Evolutionary conservation across 2,888 invertebrate genomes (phyloP), one percentile per base, ranked within the genome.

Genomic region (Hoplodrina blanda): DNA sequence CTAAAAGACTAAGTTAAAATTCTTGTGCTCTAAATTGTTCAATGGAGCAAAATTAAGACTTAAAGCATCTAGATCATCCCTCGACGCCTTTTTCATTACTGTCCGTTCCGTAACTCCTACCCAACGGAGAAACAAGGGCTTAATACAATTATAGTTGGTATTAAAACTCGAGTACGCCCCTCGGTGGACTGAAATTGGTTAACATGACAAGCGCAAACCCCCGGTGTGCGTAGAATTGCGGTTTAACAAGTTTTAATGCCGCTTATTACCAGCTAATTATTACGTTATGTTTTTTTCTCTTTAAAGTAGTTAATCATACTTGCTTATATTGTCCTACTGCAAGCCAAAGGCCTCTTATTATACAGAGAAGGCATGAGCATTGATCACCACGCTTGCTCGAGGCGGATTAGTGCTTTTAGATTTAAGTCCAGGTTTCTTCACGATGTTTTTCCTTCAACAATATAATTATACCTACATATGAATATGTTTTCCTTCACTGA

Each of bases 131-230:
- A 71, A 46, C 55, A 50, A 53, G 72, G 50, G 25, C 25, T 37
- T 73, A 77, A 73, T 77, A 50, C 4, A 56, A 44, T 73, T 73
- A 78, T 50, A 77, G 57, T 73, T 61, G 10, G 15, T 73, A 71
- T 73, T 78, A 78, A 74, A 74, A 78, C 62, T 62, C 37, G 30
- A 41, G 52, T 10, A 44, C 37, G 30, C 52, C 13, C 73, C 78
- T 72, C 78, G 13, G 46, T 11, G 57, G 78, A 52, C 73, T 62
- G 20, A 33, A 74, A 77, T 55, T 73, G 61, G 50, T 10, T 71
- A 73, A 73, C 72, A 46, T 52, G 73, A 71, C 61, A 20, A 61
- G n/a, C 72, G 46, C 20, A 54, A 53, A 59, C n/a, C 77, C 57
- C 77, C 49, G 19, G 55, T 52, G 71, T 25, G 56, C 19, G 56